Evolutionary conservation across 2,888 invertebrate genomes (phyloP), one percentile per base, ranked within the genome.

Genomic region (Callyntrura sp.): DNA sequence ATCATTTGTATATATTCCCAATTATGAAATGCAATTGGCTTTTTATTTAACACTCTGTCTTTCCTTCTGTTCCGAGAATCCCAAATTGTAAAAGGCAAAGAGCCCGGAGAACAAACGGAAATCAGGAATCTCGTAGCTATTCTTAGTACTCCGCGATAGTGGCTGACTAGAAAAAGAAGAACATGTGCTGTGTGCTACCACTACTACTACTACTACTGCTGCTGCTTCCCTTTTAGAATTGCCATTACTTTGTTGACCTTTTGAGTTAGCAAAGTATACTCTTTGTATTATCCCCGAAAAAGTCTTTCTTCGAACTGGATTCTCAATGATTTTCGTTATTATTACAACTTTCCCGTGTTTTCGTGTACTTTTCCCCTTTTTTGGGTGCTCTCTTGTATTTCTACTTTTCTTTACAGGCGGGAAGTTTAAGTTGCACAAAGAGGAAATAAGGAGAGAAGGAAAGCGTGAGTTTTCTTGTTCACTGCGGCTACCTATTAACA

Each of bases 271-370:
- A 23, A 57, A 14, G 57, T 43, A 43, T 81, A 57, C 81, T 43
- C 81, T 55, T 81, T 81, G 62, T 60, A 60, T 11, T 43, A 81
- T 81, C 60, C 20, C 55, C 6, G 17, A 81, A 60, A 81, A 78
- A 78, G 62, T 60, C 43, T 62, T 35, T 60, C 62, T n/a, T 60
- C 62, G 3, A 81, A 81, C 57, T 81, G n/a, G 28, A 43, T 73
- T 76, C 76, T 76, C 57, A 73, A 60, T 76, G 76, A 85, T 85
- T 85, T 85, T 85, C 43, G 60, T 85, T 85, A 85, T 85, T 86
- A 65, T 85, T 86, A 65, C 81, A 68, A 81, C 81, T 86, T 86
- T 48, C 62, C 81, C 17, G 57, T 86, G 86, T 70, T 84, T 81
- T 86, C 62, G 28, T 70, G 65, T 45, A 57, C 79, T 79, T 86